phyloP scores from a whole-genome alignment of 2,888 invertebrate genomes.

The Polylopha cassiicola region DNA sequence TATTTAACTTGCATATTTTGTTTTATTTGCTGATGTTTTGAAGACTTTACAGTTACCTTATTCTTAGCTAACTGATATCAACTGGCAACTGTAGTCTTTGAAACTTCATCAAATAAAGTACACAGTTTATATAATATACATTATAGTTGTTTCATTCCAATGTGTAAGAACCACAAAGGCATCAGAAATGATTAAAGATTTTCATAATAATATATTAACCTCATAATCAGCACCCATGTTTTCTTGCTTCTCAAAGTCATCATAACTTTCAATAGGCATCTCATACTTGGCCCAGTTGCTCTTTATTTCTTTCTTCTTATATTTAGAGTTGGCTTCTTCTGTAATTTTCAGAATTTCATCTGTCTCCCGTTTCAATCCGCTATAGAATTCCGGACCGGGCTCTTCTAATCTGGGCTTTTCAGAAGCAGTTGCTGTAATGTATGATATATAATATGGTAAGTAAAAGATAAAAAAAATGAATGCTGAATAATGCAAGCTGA shows the following conservation, averaged over 20 bases:
- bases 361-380: conserved; percentile 60
- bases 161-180: no score
- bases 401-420: conserved; percentile 51
- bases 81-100: no score
- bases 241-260: conserved; percentile 63
- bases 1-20: no score
- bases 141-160: no score
- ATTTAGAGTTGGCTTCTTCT: conserved; percentile 62
- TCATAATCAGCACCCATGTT: conserved; percentile 70
- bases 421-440: conserved; percentile 36
- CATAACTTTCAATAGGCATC: conserved; percentile 66
- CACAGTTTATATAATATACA: no score
- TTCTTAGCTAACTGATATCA: no score
- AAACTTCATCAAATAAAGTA: no score
- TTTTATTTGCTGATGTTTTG: no score
- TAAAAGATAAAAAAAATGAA: no score
- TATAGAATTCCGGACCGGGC: conserved; percentile 63
- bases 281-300: conserved; percentile 74
- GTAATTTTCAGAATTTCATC: conserved; percentile 69
- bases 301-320: conserved; percentile 69
- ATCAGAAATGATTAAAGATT: background rate
- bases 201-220: conserved; percentile 35
- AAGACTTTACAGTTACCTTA: no score
- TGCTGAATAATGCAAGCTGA: no score
- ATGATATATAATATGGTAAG: no score